phyloP scores from a whole-genome alignment of 2,888 invertebrate genomes.

The Keiferia lycopersicella region DNA sequence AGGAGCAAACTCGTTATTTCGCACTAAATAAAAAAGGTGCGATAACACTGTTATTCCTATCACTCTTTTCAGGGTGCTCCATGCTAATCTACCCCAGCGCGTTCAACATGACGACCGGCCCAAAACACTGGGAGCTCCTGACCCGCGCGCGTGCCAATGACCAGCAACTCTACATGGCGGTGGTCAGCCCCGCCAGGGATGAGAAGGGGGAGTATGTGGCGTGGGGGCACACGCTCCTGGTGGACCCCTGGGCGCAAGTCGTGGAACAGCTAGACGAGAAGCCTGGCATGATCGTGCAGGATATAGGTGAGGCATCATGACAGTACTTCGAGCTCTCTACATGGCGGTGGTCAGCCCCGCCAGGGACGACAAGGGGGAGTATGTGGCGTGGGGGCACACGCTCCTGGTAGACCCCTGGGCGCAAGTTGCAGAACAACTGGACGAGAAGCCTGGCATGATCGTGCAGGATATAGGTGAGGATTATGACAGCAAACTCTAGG shows the following conservation, averaged over 20 bases:
- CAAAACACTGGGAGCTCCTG: constrained; percentile 94
- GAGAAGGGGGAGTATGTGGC: constrained; percentile 87
- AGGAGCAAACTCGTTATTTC: too few relatives aligned
- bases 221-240: constrained; percentile 93
- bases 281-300: constrained; percentile 86
- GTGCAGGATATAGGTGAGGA: constrained; percentile 90
- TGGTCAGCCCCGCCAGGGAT: constrained; percentile 92
- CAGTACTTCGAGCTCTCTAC: constrained; percentile 83
- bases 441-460: constrained; percentile 86
- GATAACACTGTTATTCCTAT: too few relatives aligned
- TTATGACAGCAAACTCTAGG: constrained; percentile 90
- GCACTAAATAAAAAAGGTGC: too few relatives aligned
- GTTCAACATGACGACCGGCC: constrained; percentile 98
- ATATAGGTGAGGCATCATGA: constrained; percentile 86
- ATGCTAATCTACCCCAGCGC: constrained; percentile 96
- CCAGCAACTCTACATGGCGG: constrained; percentile 93
- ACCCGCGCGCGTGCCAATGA: constrained; percentile 91
- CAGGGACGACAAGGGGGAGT: constrained; percentile 85
- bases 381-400: constrained; percentile 95
- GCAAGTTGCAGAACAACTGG: constrained; percentile 85
- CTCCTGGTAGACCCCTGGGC: constrained; percentile 93
- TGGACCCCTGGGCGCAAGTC: constrained; percentile 92
- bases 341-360: constrained; percentile 93
- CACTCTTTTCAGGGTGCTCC: constrained; percentile 84
- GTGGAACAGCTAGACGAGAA: constrained; percentile 84